A percentile compares a stretch with the other conserved stretches of the same genome.
Conservation (phyloP, 2,888 invertebrate species). For the Leuctra nigra region DNA sequence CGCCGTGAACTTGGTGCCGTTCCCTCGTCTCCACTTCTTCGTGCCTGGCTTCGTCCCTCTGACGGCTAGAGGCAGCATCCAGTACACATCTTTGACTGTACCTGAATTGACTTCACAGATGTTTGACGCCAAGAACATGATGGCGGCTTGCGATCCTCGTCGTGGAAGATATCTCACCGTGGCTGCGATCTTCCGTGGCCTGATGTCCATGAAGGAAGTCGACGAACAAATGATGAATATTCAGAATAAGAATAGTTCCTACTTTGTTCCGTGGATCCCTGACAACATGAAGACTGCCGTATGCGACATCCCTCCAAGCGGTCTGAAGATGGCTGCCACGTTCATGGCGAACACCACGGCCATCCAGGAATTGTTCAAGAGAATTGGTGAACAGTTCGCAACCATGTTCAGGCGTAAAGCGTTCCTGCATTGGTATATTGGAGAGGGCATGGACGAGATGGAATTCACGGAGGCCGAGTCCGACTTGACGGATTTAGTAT, state of each 20-base stretch:
- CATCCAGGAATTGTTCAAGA: too few species aligned
- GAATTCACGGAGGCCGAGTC: too few species aligned
- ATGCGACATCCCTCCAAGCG: too few species aligned
- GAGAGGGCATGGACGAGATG: too few species aligned
- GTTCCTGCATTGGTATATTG: conserved; percentile 97
- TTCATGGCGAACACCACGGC: too few species aligned
- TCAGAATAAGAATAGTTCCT: conserved; percentile 71
- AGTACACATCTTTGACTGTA: conserved; percentile 45
- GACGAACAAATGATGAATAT: conserved; percentile 75
- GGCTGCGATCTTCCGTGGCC: conserved; percentile 50
- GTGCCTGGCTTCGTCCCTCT: conserved; percentile 61
- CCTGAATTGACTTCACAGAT: conserved; percentile 50
- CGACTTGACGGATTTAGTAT: conserved; percentile 81
- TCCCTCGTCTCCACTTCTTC: conserved; percentile 51
- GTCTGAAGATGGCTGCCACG: conserved; percentile 61
- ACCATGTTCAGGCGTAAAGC: too few species aligned
- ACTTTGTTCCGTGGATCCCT: conserved; percentile 78
- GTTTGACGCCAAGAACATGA: too few species aligned
- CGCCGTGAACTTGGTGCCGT: too few species aligned
- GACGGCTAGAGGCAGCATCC: conserved; percentile 52
- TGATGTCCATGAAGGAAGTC: conserved; percentile 60
- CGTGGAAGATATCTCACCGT: conserved; percentile 53
- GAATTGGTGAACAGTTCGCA: too few species aligned
- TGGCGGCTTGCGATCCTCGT: conserved; percentile 52
- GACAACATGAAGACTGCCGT: conserved; percentile 78